These are phyloP conservation scores for Troilus luridus DNA, from an alignment of 2,888 invertebrate species.

Conservation along the genomic window DNA sequence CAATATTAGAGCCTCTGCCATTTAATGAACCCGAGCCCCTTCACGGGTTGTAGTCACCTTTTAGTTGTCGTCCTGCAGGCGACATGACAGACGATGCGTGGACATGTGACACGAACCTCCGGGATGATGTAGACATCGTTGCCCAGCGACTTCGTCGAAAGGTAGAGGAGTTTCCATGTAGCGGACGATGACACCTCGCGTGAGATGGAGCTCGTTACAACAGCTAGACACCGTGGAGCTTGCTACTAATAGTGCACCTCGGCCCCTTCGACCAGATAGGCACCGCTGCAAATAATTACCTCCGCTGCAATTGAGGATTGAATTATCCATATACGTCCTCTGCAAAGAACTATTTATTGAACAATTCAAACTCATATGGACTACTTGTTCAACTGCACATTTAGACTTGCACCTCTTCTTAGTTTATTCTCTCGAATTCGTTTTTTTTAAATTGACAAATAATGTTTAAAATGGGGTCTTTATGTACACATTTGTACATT, in stretches of 20 bases:
- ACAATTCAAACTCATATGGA: neutral
- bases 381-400: no score
- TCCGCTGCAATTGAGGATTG: neutral
- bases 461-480: no score
- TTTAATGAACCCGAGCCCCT: no score
- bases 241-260: slow-evolving; percentile 4
- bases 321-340: neutral
- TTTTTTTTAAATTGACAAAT: no score
- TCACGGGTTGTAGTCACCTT: no score
- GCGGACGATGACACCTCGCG: slow-evolving; percentile 42
- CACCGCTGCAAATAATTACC: neutral
- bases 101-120: neutral
- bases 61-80: neutral
- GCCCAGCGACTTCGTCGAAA: slow-evolving; percentile 3
- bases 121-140: neutral
- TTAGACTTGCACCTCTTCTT: no score
- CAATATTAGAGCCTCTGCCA: no score
- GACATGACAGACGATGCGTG: slow-evolving; percentile 22
- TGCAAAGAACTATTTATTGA: neutral
- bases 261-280: neutral
- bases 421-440: no score
- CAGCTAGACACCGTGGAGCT: neutral
- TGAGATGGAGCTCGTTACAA: slow-evolving; percentile 25
- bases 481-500: no score
- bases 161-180: neutral